Evolutionary conservation across 2,888 invertebrate genomes (phyloP).

Genomic region (Melitaea athalia): DNA sequence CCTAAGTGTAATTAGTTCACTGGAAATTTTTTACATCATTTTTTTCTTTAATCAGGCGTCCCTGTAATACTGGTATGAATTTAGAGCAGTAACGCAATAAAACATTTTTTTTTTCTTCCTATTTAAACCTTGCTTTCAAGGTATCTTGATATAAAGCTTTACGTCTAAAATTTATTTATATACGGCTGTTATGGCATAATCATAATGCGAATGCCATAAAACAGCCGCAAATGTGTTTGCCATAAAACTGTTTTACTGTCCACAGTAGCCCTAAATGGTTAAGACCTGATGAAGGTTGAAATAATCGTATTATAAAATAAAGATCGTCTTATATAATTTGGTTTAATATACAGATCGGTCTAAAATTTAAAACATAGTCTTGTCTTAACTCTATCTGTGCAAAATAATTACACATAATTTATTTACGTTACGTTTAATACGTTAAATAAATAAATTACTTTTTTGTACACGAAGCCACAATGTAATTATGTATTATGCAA

Average conservation of each 20-base stretch:
- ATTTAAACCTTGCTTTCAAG: constrained; percentile 9
- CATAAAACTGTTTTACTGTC: constrained; percentile 54
- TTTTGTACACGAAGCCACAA: neutral
- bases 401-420: no score
- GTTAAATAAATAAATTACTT: neutral
- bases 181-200: constrained; percentile 61
- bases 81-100: neutral
- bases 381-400: no score
- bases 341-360: neutral
- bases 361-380: neutral
- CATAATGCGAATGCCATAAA: constrained; percentile 64
- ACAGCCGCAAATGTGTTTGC: constrained; percentile 52
- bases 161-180: constrained; percentile 60
- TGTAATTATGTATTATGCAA: neutral
- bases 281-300: neutral
- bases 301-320: constrained; percentile 4
- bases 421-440: no score
- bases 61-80: neutral
- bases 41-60: neutral
- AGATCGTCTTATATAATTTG: neutral
- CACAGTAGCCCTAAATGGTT: constrained; percentile 37
- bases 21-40: neutral
- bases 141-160: constrained; percentile 34
- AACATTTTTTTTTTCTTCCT: neutral
- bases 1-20: no score